Percentiles rank a stretch among this genome's conserved stretches.
Conservation (phyloP, 1,140 invertebrate genomes). For the Aphelenchoides avenae region DNA sequence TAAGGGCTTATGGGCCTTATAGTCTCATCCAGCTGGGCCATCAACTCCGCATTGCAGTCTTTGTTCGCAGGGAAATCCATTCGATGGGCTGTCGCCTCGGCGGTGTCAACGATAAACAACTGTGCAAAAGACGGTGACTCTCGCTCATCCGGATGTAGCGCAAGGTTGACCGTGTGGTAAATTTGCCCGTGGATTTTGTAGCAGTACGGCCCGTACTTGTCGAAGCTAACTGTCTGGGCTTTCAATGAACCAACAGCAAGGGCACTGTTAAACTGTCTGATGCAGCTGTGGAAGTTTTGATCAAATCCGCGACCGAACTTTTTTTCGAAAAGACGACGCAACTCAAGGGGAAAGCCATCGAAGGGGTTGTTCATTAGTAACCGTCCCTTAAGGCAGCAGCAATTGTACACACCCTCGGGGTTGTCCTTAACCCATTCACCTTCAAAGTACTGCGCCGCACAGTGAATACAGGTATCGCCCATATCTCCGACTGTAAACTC, state of each 20-base stretch:
- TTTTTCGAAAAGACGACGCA: too few relatives aligned
- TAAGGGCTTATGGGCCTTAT: constrained; percentile 8
- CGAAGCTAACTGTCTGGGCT: constrained; percentile 10
- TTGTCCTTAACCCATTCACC: too few relatives aligned
- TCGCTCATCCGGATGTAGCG: constrained; percentile 10
- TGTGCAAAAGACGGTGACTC: constrained; percentile 14
- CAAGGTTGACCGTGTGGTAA: constrained; percentile 12
- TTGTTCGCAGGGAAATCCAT: not conserved
- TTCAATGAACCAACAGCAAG: constrained; percentile 9
- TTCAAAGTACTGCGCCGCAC: too few relatives aligned
- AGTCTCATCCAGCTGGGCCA: constrained; percentile 1
- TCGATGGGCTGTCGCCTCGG: constrained; percentile 4
- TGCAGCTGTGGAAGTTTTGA: constrained; percentile 1
- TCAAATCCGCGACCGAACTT: too few relatives aligned
- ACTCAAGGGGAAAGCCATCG: too few relatives aligned
- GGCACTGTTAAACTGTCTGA: constrained; percentile 11
- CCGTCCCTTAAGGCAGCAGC: too few relatives aligned
- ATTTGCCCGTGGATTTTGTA: not conserved
- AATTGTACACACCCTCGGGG: too few relatives aligned
- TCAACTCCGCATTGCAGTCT: not conserved
- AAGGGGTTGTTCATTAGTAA: too few relatives aligned
- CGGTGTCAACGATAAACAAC: constrained; percentile 7
- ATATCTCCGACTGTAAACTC: too few relatives aligned
- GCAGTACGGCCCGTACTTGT: constrained; percentile 1
- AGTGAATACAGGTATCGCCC: too few relatives aligned